Conservation (phyloP, 2,888 invertebrate genomes). For the Laothoe populi region DNA sequence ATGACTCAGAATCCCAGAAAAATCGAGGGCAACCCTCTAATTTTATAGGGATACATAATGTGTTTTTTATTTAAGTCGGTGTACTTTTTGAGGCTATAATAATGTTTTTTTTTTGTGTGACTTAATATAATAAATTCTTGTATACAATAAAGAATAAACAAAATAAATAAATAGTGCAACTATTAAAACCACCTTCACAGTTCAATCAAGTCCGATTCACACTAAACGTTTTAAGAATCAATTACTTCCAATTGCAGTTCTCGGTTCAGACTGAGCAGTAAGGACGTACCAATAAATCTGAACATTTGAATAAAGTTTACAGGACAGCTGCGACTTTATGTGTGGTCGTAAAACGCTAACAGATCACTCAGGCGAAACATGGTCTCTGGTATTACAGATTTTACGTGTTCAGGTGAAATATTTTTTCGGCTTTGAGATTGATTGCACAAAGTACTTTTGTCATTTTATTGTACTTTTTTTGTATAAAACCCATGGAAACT, state of each 20-base stretch:
- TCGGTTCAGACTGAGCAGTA: background rate
- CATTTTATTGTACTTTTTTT: too few species aligned
- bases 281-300: conserved; percentile 40
- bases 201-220: background rate
- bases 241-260: background rate
- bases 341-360: conserved; percentile 39
- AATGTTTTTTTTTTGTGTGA: too few species aligned
- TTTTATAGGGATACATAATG: too few species aligned
- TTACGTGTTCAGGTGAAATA: background rate
- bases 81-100: too few species aligned
- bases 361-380: conserved; percentile 4
- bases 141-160: too few species aligned
- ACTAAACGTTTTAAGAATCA: background rate
- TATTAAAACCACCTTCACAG: too few species aligned
- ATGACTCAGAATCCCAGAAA: too few species aligned
- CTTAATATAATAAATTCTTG: too few species aligned
- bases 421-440: background rate
- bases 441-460: background rate
- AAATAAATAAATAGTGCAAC: too few species aligned
- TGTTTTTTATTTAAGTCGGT: too few species aligned
- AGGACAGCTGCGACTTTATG: conserved; percentile 50
- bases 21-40: too few species aligned
- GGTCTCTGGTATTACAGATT: background rate
- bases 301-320: conserved; percentile 47
- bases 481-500: too few species aligned